Conservation (phyloP, 2,888 invertebrate genomes). For the Acronicta aceris region DNA sequence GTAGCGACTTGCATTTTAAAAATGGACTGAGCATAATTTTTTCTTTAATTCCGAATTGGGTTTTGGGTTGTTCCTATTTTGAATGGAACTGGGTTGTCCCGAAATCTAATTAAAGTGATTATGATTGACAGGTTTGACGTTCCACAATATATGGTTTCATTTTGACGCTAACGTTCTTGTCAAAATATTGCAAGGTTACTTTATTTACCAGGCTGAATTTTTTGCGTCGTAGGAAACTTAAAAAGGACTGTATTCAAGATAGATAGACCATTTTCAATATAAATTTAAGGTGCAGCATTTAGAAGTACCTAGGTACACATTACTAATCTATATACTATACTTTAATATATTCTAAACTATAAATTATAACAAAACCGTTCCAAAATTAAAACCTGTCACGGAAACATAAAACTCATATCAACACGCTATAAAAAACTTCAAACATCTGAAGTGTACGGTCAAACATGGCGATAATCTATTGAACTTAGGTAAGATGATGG, state of each 20-base stretch:
- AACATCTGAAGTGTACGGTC: conserved; percentile 46
- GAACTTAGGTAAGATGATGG: conserved; percentile 75
- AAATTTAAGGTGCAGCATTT: no score
- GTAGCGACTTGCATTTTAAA: conserved; percentile 76
- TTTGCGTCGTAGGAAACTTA: no score
- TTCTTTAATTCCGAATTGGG: conserved; percentile 41
- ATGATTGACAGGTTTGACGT: conserved; percentile 31
- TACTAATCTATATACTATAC: no score
- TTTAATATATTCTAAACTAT: no score
- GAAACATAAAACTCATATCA: conserved; percentile 52
- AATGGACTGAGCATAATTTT: conserved; percentile 48
- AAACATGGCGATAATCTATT: conserved; percentile 66
- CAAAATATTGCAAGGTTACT: conserved; percentile 1
- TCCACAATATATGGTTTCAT: neutral
- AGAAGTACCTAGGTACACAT: no score
- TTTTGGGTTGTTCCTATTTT: conserved; percentile 59
- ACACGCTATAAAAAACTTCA: conserved; percentile 53
- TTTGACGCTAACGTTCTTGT: conserved; percentile 14
- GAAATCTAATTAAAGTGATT: conserved; percentile 33
- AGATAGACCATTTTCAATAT: no score
- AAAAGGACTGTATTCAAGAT: no score
- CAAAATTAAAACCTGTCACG: conserved; percentile 48
- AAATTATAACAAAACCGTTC: conserved; percentile 26
- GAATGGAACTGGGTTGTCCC: conserved; percentile 18
- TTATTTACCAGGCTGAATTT: no score